phyloP scores from a whole-genome alignment of 2,113 vertebrate species.

The Nasalis larvatus region DNA sequence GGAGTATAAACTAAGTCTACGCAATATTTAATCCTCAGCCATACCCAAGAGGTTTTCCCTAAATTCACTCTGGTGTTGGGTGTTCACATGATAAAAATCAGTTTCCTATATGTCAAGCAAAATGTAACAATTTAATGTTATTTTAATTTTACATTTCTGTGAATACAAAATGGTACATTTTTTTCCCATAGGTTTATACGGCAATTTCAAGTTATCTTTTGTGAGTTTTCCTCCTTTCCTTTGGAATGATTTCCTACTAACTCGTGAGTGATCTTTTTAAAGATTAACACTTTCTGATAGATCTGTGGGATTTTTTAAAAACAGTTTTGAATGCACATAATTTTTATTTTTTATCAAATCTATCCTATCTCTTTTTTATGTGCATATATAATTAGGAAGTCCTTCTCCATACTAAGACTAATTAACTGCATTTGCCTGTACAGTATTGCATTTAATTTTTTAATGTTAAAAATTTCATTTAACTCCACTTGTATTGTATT shows the following conservation, averaged over 20 bases:
- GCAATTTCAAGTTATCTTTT: neutral
- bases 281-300: neutral
- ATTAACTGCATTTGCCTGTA: neutral
- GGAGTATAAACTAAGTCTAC: neutral
- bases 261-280: neutral
- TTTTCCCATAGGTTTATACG: neutral
- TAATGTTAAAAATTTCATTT: neutral
- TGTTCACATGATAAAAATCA: neutral
- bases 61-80: neutral
- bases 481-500: neutral
- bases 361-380: neutral
- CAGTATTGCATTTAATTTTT: neutral
- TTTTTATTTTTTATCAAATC: neutral
- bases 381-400: neutral
- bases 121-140: neutral
- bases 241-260: neutral
- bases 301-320: neutral
- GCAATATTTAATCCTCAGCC: neutral
- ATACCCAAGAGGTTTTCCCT: neutral
- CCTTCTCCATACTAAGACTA: neutral
- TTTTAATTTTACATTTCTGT: slow-evolving; percentile 28
- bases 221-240: neutral
- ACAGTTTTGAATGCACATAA: neutral
- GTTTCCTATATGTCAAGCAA: neutral
- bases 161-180: neutral